Evolutionary conservation across 2,888 invertebrate species (phyloP), one percentile per base, ranked within the genome.

Genomic region (Catocala fraxini): DNA sequence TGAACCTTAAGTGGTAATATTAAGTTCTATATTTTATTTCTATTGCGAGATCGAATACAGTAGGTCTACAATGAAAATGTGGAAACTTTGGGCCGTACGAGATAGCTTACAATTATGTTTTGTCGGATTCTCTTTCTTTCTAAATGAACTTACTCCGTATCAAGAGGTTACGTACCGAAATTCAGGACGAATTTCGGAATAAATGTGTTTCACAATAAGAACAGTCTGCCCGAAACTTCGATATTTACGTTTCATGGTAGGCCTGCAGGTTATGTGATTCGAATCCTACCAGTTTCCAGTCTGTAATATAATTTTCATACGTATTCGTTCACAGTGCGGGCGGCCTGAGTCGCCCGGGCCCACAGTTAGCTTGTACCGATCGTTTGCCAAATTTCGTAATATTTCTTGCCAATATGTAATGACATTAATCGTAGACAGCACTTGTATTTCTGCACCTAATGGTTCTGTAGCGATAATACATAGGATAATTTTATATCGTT

Each of bases 351-450:
- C 59, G 56, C 58, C 65, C 60, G 60, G 65, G 63, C 72, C 66
- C 65, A 70, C 73, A 66, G 70, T 70, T 75, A 56, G 78, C 77
- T 81, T 80, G 68, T 68, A 68, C 61, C 66, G 69, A 74, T 79
- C 70, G 72, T 84, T 86, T 85, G 84, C 85, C 87, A 85, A 85
- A 86, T 77, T 76, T 70, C 54, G 51, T 73, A 60, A 75, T 75
- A 73, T 79, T 80, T 88, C 89, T 90, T 90, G 90, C 90, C 90
- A 89, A 81, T 85, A 72, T 71, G 45, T 75, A 71, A 75, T 75
- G 66, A 76, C 75, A 75, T 69, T 71, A 35, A 49, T 66, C 15
- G 12, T 61, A 61, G 42, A 60, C 39, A 43, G 63, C 53, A 54
- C 11, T 42, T 55, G 51, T 45, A 55, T 58, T 56, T 68, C 39